phyloP scores from a whole-genome alignment of 1,140 invertebrate species.

The Saccostrea glomerata region DNA sequence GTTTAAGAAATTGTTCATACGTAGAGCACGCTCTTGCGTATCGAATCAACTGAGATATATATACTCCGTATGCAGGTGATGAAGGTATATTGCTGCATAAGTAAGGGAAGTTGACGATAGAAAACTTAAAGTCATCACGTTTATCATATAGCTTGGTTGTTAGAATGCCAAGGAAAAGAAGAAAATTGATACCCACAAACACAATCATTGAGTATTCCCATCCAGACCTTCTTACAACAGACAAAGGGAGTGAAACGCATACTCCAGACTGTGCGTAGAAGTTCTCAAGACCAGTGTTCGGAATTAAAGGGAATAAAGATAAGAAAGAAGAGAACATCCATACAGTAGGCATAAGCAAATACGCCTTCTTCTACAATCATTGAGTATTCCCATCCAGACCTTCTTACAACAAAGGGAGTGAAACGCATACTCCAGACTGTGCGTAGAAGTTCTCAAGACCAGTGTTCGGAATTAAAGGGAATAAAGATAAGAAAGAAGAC shows the following conservation, averaged over 20 bases:
- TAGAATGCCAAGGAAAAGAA: too few relatives aligned
- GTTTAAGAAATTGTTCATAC: too few relatives aligned
- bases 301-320: not conserved
- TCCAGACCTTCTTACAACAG: not conserved
- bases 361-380: not conserved
- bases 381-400: not conserved
- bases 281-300: not conserved
- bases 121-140: too few relatives aligned
- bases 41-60: too few relatives aligned
- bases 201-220: not conserved
- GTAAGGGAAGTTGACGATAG: too few relatives aligned
- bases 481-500: not conserved
- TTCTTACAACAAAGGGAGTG: not conserved
- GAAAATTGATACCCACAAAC: too few relatives aligned
- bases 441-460: not conserved
- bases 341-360: not conserved
- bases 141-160: too few relatives aligned
- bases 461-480: not conserved
- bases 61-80: too few relatives aligned
- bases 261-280: not conserved
- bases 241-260: not conserved
- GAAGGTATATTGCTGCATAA: too few relatives aligned
- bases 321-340: not conserved
- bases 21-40: too few relatives aligned
- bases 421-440: not conserved